These are phyloP conservation scores for Heliconius melpomene DNA, from an alignment of 1,140 invertebrate species.

Conservation along the genomic window DNA sequence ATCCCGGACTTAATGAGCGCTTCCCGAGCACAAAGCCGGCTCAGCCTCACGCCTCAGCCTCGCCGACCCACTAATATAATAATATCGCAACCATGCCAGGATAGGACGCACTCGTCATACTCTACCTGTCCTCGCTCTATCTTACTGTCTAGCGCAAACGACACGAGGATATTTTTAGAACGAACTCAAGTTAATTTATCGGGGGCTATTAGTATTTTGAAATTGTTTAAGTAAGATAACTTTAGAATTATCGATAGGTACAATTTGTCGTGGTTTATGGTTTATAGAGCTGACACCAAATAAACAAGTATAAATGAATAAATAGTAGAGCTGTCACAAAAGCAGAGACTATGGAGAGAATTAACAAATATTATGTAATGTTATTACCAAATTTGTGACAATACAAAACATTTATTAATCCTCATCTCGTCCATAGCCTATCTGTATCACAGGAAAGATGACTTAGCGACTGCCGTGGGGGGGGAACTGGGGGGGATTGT, in stretches of 20 bases:
- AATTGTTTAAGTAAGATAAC: too few relatives aligned
- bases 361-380: too few relatives aligned
- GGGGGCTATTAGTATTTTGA: too few relatives aligned
- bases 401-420: too few relatives aligned
- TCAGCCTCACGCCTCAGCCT: conserved; percentile 13
- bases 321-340: too few relatives aligned
- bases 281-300: too few relatives aligned
- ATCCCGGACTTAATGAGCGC: conserved; percentile 64
- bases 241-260: too few relatives aligned
- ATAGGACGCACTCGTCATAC: background rate
- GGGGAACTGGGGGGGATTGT: background rate
- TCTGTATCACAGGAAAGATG: background rate
- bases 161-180: background rate
- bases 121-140: background rate
- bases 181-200: background rate
- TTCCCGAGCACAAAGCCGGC: conserved; percentile 44
- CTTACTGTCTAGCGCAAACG: background rate
- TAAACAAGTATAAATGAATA: too few relatives aligned
- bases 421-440: background rate
- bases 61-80: conserved; percentile 50
- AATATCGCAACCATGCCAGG: conserved; percentile 38
- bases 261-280: too few relatives aligned
- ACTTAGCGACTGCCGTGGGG: conserved; percentile 2
- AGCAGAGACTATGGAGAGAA: too few relatives aligned
- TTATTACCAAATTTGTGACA: too few relatives aligned